These are phyloP conservation scores for Sardinella longiceps DNA, from an alignment of 2,797 vertebrate species.

Conservation along the genomic window DNA sequence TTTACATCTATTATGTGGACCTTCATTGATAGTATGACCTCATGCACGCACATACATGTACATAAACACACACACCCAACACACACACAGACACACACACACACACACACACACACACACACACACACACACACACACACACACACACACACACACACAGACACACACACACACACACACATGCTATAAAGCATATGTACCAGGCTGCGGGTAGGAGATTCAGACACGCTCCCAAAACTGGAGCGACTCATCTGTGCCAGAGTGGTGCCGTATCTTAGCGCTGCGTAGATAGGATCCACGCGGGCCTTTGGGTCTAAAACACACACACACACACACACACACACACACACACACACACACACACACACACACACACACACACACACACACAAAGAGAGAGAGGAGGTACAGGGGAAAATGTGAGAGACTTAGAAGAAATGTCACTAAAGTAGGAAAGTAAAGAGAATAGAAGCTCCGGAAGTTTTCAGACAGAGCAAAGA, in stretches of 20 bases:
- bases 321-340: constrained; percentile 43
- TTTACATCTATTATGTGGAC: neutral
- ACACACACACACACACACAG: neutral
- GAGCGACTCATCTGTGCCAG: constrained; percentile 88
- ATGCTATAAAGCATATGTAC: constrained; percentile 62
- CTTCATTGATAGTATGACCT: neutral
- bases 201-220: constrained; percentile 86
- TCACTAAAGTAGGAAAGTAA: neutral
- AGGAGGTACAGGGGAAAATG: neutral
- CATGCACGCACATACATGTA: neutral
- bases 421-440: neutral
- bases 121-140: neutral
- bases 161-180: neutral
- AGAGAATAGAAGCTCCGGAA: neutral
- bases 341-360: constrained; percentile 47
- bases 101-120: neutral
- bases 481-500: neutral
- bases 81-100: neutral
- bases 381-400: constrained; percentile 1
- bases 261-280: constrained; percentile 88
- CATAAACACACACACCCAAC: neutral
- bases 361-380: constrained; percentile 33
- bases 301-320: constrained; percentile 69
- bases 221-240: constrained; percentile 87
- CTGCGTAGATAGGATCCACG: constrained; percentile 88